Conservation (phyloP, 2,113 vertebrate genomes). For the Stomatorhinus ivindoensis region DNA sequence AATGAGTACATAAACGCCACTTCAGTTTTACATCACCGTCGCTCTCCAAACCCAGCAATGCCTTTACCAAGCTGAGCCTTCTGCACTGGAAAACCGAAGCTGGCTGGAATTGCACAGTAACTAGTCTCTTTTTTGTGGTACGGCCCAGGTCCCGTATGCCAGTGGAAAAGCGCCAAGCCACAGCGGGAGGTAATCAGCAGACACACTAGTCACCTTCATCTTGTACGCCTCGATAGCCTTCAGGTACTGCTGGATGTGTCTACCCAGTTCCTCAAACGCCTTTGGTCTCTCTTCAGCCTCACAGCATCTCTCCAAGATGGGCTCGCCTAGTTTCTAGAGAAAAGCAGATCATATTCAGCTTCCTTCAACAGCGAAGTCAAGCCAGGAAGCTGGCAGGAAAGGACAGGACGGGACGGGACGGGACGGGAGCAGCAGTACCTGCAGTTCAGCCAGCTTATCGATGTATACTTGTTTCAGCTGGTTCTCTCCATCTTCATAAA, state of each 20-base stretch:
- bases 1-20: not conserved
- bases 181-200: not conserved
- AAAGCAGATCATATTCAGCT: not conserved
- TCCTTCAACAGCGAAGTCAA: not conserved
- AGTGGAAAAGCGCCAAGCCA: not conserved
- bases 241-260: constrained; percentile 92
- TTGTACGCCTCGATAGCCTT: constrained; percentile 85
- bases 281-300: constrained; percentile 91
- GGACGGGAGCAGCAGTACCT: constrained; percentile 54
- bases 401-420: not conserved
- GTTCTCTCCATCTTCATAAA: constrained; percentile 97
- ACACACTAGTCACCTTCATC: constrained; percentile 71
- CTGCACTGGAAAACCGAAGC: not conserved
- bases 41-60: not conserved
- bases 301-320: constrained; percentile 77
- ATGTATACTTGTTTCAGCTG: constrained; percentile 95
- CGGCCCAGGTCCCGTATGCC: not conserved
- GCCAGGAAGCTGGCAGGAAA: not conserved
- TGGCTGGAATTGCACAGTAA: not conserved
- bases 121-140: no score
- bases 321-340: constrained; percentile 76
- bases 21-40: not conserved
- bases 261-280: constrained; percentile 89
- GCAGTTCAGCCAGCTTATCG: constrained; percentile 82
- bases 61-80: not conserved